Evolutionary conservation across 2,888 invertebrate species (phyloP), one percentile per base, ranked within the genome.

Genomic region (Adelognathus sp.): DNA sequence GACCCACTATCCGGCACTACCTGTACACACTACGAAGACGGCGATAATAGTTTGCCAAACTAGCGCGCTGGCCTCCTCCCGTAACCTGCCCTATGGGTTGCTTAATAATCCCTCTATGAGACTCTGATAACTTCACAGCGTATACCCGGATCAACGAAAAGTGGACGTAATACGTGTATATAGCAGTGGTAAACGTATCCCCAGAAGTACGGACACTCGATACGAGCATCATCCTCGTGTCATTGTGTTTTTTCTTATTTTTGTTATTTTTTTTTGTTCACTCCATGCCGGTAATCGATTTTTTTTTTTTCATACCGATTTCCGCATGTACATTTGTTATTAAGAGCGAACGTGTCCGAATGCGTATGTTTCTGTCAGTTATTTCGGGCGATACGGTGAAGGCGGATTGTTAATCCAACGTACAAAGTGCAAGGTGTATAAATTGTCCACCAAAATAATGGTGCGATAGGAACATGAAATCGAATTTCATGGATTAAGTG

Each of bases 21-120:
- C 87, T 88, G 86, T 86, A 86, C 87, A 85, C 85, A 85, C 88
- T 87, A 87, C 90, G 89, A 90, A 90, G 90, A 90, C 87, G 90
- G 89, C 89, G 90, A 91, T 91, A 90, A 91, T 91, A 91, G 91
- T 91, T 91, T 88, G 86, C 89, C 88, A 91, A n/a, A 91, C 91
- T 91, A 90, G n/a, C n/a, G n/a, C 87, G 87, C 89, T 86, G 86
- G 90, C 88, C 87, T 85, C 85, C 86, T 84, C n/a, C 87, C 88
- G 89, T 89, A 89, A 90, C 88, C 88, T 88, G 89, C 90, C 89
- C 89, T 89, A 90, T 89, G 88, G 90, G 90, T 88, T 88, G 88
- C 88, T 89, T 89, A 90, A 90, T 90, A 90, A 90, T 90, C 90
- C 89, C 85, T 89, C 88, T 89, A 88, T 88, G 88, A 90, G 88